phyloP scores from a whole-genome alignment of 2,888 invertebrate genomes.

The Melolontha melolontha region DNA sequence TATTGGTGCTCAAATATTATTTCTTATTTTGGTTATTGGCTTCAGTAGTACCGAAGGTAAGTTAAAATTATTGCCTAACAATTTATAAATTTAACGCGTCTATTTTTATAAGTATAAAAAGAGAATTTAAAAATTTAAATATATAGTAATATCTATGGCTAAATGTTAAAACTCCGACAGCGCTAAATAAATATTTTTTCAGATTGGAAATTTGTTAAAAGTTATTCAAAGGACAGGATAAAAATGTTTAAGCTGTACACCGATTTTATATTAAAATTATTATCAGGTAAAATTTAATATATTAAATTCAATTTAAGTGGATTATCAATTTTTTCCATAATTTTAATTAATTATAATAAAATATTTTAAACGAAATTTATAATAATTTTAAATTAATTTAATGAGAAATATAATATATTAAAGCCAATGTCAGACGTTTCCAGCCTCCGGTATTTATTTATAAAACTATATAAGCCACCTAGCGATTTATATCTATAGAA shows the following conservation, averaged over 20 bases:
- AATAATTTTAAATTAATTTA: too few relatives aligned
- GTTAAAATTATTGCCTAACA: neutral
- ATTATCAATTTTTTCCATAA: too few relatives aligned
- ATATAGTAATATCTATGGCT: neutral
- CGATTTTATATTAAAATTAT: constrained; percentile 5
- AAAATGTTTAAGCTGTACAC: constrained; percentile 4
- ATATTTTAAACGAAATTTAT: too few relatives aligned
- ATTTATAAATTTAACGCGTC: neutral
- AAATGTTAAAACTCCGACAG: neutral
- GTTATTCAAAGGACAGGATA: constrained; percentile 7
- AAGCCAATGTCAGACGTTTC: too few relatives aligned
- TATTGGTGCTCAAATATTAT: constrained; percentile 14
- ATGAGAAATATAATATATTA: too few relatives aligned
- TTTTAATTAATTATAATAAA: too few relatives aligned
- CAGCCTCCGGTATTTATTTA: too few relatives aligned
- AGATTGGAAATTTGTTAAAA: constrained; percentile 19
- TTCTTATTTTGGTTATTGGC: constrained; percentile 7
- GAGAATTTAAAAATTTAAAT: neutral
- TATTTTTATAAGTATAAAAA: neutral
- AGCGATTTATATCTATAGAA: too few relatives aligned
- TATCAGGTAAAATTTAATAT: constrained; percentile 8
- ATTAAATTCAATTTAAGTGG: too few relatives aligned
- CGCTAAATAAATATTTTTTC: constrained; percentile 13
- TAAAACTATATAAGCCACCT: too few relatives aligned
- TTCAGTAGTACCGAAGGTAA: constrained; percentile 28